A percentile compares a stretch with the other conserved stretches of the same genome.
These are phyloP conservation scores for Chromobotia macracanthus DNA, from an alignment of 2,797 vertebrate genomes.

Conservation along the genomic window DNA sequence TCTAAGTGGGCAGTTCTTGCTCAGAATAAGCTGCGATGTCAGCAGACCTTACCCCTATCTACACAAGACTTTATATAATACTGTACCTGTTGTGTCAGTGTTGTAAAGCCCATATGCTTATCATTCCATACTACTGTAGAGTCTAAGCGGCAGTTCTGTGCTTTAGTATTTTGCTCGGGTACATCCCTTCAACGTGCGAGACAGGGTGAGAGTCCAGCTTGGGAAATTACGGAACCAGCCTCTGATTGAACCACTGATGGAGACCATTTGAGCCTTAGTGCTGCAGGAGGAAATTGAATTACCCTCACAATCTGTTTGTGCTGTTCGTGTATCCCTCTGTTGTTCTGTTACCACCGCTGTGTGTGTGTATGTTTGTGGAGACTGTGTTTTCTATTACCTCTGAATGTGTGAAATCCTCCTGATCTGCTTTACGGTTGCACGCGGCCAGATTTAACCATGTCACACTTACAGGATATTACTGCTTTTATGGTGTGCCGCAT, in stretches of 20 bases:
- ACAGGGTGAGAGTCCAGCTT: constrained; percentile 65
- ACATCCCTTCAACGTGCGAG: constrained; percentile 51
- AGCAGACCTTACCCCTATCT: no score
- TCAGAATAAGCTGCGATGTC: background rate
- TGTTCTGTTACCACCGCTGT: constrained; percentile 41
- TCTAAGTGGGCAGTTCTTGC: background rate
- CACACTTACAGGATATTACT: constrained; percentile 57
- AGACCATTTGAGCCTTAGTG: constrained; percentile 64
- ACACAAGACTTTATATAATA: background rate
- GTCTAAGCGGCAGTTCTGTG: constrained; percentile 11
- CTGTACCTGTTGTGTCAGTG: background rate
- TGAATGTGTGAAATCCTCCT: constrained; percentile 61
- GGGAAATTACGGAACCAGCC: constrained; percentile 72
- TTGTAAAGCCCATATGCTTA: constrained; percentile 8
- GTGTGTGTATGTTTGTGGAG: constrained; percentile 49
- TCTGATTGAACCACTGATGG: constrained; percentile 70
- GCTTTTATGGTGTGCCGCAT: constrained; percentile 52
- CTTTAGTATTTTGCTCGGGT: constrained; percentile 48
- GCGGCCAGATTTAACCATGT: constrained; percentile 53
- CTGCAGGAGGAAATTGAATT: constrained; percentile 71
- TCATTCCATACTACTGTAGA: constrained; percentile 2
- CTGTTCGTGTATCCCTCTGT: constrained; percentile 43
- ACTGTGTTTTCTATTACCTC: constrained; percentile 67
- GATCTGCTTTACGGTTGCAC: constrained; percentile 38
- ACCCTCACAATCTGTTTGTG: constrained; percentile 61